A percentile compares a stretch with the other conserved stretches of the same genome.
phyloP scores from a whole-genome alignment of 2,113 vertebrate species.

The Beaufortia kweichowensis region DNA sequence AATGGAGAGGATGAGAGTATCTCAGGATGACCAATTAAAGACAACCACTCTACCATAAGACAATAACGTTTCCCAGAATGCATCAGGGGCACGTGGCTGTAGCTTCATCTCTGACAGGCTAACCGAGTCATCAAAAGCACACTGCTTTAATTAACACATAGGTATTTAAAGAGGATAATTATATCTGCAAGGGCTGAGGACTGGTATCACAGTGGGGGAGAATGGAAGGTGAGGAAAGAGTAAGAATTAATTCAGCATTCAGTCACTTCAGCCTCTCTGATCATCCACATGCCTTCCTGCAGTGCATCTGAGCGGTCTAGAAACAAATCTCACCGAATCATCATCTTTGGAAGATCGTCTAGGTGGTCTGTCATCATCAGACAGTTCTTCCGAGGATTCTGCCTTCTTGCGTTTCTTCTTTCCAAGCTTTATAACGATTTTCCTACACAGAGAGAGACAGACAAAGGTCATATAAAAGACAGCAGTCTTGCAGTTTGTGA shows the following conservation, averaged over 20 bases:
- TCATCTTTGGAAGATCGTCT: slow-evolving; percentile 81
- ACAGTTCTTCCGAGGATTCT: slow-evolving; percentile 90
- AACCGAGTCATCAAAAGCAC: slow-evolving; percentile 70
- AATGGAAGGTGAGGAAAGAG: neutral
- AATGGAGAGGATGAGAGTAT: slow-evolving; percentile 66
- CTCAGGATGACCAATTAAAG: slow-evolving; percentile 56
- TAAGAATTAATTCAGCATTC: neutral
- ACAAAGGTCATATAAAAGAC: neutral
- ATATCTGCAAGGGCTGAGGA: slow-evolving; percentile 58
- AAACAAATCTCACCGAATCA: slow-evolving; percentile 78
- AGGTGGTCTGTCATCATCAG: slow-evolving; percentile 83
- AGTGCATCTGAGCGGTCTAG: no score
- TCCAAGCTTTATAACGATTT: slow-evolving; percentile 95
- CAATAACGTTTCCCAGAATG: slow-evolving; percentile 26
- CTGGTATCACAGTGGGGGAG: slow-evolving; percentile 28
- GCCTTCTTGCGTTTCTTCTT: slow-evolving; percentile 92
- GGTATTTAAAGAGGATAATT: slow-evolving; percentile 66
- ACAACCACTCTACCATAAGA: slow-evolving; percentile 7
- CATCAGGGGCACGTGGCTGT: neutral
- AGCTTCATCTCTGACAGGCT: slow-evolving; percentile 39
- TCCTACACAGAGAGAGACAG: slow-evolving; percentile 68
- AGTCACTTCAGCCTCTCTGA: neutral
- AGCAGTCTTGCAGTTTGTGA: neutral
- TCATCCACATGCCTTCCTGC: neutral
- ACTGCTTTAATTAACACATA: slow-evolving; percentile 68